Conservation (phyloP, 2,888 invertebrate species). For the Leptothorax acervorum region DNA sequence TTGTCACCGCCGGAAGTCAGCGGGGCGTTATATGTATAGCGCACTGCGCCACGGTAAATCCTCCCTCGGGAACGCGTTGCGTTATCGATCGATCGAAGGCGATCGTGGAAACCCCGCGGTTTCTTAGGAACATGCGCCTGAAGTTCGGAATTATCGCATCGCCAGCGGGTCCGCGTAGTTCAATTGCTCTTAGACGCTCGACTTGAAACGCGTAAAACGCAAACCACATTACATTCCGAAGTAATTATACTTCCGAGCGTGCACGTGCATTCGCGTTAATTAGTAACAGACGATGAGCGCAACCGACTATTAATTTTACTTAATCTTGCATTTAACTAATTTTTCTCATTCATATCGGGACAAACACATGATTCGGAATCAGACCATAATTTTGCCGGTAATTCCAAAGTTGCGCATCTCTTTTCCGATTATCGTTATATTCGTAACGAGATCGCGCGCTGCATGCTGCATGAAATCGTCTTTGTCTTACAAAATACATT, state of each 20-base stretch:
- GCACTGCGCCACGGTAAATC: conserved; percentile 21
- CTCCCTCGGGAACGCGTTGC: neutral
- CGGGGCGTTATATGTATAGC: neutral
- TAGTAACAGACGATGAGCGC: conserved; percentile 26
- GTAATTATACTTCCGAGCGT: conserved; percentile 64
- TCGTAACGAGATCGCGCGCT: neutral
- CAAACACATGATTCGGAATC: conserved; percentile 10
- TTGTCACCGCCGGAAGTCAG: conserved; percentile 39
- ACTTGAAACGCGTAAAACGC: conserved; percentile 71
- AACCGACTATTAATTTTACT: conserved; percentile 28
- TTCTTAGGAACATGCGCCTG: conserved; percentile 20
- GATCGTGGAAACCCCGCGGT: conserved; percentile 6
- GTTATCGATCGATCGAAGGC: conserved; percentile 21
- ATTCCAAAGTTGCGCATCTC: conserved; percentile 11
- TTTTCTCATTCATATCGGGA: neutral
- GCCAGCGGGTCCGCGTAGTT: conserved; percentile 76
- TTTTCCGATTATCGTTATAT: conserved; percentile 4
- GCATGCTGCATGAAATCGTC: neutral
- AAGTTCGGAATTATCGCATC: conserved; percentile 47
- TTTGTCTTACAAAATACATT: neutral
- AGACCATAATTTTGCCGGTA: conserved; percentile 3
- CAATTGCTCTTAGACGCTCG: conserved; percentile 73
- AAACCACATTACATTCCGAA: conserved; percentile 69
- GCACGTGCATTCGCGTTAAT: conserved; percentile 34
- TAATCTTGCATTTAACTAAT: conserved; percentile 27